These are phyloP conservation scores for Limnephilus marmoratus DNA, from an alignment of 2,888 invertebrate genomes.

Conservation along the genomic window DNA sequence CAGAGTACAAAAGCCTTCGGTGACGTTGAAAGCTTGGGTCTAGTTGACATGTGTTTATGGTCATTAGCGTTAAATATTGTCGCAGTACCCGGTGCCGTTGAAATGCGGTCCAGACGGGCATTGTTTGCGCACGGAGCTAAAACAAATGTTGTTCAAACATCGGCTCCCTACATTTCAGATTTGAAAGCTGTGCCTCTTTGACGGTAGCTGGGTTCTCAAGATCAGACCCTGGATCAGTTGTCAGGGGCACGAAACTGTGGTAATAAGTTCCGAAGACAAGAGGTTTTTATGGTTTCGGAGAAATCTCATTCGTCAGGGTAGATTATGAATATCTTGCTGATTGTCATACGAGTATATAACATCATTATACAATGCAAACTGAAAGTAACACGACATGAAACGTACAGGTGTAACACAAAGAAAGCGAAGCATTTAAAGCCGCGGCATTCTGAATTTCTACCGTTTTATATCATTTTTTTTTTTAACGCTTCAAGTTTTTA, in stretches of 20 bases:
- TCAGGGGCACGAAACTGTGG: background rate
- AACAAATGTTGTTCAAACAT: conserved; percentile 63
- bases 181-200: conserved; percentile 31
- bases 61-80: conserved; percentile 46
- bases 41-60: conserved; percentile 47
- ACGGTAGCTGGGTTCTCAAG: conserved; percentile 33
- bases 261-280: background rate
- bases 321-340: background rate
- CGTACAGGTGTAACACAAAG: no score
- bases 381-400: no score
- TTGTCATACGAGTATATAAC: background rate
- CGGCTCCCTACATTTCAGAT: conserved; percentile 10
- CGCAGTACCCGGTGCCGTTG: conserved; percentile 13
- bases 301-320: background rate
- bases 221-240: background rate
- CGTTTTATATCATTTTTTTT: no score
- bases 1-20: conserved; percentile 17
- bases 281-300: background rate
- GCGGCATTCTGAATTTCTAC: no score
- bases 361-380: no score
- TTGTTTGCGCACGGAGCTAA: conserved; percentile 57
- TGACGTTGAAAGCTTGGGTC: conserved; percentile 8
- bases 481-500: no score
- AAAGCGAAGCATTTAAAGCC: no score
- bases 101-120: conserved; percentile 32